Evolutionary conservation across 2,797 vertebrate species (phyloP).

Genomic region (Acomys russatus): DNA sequence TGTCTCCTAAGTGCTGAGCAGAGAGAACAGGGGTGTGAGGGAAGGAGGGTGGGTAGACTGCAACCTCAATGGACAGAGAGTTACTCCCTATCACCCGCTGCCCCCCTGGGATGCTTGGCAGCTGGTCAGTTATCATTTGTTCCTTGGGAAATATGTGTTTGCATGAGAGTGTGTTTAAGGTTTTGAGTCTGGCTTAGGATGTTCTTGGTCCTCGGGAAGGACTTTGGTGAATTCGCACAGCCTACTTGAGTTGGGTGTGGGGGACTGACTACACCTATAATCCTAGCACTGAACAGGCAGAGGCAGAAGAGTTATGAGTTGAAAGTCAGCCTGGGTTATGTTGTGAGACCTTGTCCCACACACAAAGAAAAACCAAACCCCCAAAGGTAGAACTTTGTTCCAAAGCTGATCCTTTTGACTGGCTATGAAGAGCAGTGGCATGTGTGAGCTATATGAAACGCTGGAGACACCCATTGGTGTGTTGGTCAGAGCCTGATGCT

Average conservation of each 20-base stretch:
- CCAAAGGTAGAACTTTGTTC: constrained; percentile 15
- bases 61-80: not conserved
- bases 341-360: not conserved
- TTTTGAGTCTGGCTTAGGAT: not conserved
- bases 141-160: not conserved
- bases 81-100: not conserved
- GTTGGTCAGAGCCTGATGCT: not conserved
- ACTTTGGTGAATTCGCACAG: not conserved
- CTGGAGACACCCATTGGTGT: not conserved
- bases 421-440: not conserved
- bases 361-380: not conserved
- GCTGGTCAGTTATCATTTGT: not conserved
- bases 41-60: rapidly evolving
- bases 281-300: not conserved
- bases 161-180: not conserved
- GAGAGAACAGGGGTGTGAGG: not conserved
- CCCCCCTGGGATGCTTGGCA: not conserved
- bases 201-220: not conserved
- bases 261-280: not conserved
- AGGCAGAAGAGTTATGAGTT: not conserved
- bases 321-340: not conserved
- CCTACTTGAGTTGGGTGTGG: not conserved
- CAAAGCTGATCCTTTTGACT: not conserved
- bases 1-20: not conserved
- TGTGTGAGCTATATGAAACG: not conserved